These are phyloP conservation scores for Saguinus midas DNA, from an alignment of 2,113 vertebrate genomes.

Conservation along the genomic window DNA sequence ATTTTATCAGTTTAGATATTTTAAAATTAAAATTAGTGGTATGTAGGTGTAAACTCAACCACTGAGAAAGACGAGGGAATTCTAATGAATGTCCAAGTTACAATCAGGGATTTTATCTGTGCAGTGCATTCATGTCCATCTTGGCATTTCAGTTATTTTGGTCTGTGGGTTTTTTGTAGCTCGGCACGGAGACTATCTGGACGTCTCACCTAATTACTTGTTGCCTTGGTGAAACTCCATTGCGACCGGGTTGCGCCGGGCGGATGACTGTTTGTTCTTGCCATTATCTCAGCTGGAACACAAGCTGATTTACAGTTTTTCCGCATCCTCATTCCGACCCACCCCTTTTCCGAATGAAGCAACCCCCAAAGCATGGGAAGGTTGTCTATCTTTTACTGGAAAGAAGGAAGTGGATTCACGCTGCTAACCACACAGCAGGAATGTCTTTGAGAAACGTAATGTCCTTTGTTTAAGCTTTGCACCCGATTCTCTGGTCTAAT, in stretches of 20 bases:
- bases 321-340: accelerated
- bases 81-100: neutral
- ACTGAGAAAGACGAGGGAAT: neutral
- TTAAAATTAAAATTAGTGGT: neutral
- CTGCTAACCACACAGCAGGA: neutral
- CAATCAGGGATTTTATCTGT: neutral
- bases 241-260: too few species aligned
- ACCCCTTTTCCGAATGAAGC: neutral
- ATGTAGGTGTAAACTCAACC: too few species aligned
- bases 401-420: accelerated
- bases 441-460: neutral
- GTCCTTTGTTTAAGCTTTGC: neutral
- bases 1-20: neutral
- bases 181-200: too few species aligned
- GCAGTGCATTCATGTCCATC: too few species aligned
- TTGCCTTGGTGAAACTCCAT: neutral
- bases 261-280: too few species aligned
- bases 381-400: neutral
- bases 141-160: too few species aligned
- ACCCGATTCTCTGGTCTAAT: too few species aligned
- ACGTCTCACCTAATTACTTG: neutral
- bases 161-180: neutral
- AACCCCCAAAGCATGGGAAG: neutral
- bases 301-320: too few species aligned
- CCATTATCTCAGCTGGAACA: too few species aligned